Base-by-base conservation (phyloP, 23 tunicate genomes). In the Corella eumyota region DNA sequence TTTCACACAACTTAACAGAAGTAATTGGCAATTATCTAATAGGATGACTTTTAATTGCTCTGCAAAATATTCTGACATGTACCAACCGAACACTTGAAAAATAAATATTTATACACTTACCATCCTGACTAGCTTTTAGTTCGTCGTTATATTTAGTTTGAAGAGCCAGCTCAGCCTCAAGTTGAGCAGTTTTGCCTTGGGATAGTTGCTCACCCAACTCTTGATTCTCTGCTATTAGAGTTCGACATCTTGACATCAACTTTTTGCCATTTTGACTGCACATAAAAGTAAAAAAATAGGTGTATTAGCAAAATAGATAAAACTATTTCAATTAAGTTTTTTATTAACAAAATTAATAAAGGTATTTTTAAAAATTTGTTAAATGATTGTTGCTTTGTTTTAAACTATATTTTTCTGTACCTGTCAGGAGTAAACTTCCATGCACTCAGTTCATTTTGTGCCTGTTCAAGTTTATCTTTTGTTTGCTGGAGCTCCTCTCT, bases 371-470 rank as follows among this genome's bases (percentile, higher is more conserved):
- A 53, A n/a, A n/a, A n/a, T n/a, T n/a, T n/a, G n/a, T n/a, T n/a
- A 53, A 21, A 17, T 15, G 22, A 53, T 13, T 53, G 9, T 53
- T 15, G 23, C 19, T 15, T 53, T 53, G 7, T 44, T 15, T 15
- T 44, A 44, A 44, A 44, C 11, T 11, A 44, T 44, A 44, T 44
- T 11, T 44, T 44, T 11, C 7, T 62, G 9, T 36, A 86, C 86
- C 94, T 83, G 72, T 92, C 99, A 24, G 99, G 90, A 7, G 99
- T 92, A 64, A 92, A 92, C 50, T 92, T 92, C 93, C 99, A 92
- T 2, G 99, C 99, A 48, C 94, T 78, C 24, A 92, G 74, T 67
- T 92, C 93, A 48, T 81, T 76, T 46, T 92, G 83, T 11, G 99
- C 93, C 66, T 77, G 82, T 55, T 92, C 99, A 35, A 92, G 78